These are phyloP conservation scores for Python bivittatus DNA, from an alignment of 2,113 vertebrate genomes.

Conservation along the genomic window DNA sequence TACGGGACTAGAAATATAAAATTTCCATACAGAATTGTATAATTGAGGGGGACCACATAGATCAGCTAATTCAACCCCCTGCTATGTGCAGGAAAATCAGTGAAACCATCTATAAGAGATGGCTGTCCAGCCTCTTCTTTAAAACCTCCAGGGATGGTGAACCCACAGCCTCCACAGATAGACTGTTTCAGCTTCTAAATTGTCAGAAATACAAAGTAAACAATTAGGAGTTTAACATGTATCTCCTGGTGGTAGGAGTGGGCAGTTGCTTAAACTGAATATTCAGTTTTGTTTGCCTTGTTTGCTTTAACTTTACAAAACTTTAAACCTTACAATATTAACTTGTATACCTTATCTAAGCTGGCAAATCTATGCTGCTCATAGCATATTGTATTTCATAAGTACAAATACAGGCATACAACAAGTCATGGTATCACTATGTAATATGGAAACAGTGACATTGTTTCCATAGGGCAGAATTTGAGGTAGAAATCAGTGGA, in stretches of 20 bases:
- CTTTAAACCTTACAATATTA: no score
- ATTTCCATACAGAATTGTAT: neutral
- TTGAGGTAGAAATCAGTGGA: neutral
- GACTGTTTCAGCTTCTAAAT: neutral
- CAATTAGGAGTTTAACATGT: neutral
- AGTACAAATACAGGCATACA: neutral
- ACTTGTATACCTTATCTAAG: no score
- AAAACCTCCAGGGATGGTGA: neutral
- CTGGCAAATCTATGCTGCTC: neutral
- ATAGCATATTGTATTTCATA: neutral
- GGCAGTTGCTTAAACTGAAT: no score
- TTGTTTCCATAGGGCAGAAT: neutral
- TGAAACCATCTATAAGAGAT: neutral
- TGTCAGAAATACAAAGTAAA: neutral
- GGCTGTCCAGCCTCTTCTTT: neutral
- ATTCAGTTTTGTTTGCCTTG: no score
- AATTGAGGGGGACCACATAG: neutral
- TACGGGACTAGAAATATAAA: neutral
- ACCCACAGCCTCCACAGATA: neutral
- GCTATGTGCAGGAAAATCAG: neutral
- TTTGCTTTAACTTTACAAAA: no score
- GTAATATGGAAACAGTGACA: neutral
- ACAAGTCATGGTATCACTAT: neutral
- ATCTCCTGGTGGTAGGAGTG: no score
- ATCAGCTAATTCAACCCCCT: neutral